Conservation (phyloP, 23 tunicate genomes). For the Ciona savignyi region DNA sequence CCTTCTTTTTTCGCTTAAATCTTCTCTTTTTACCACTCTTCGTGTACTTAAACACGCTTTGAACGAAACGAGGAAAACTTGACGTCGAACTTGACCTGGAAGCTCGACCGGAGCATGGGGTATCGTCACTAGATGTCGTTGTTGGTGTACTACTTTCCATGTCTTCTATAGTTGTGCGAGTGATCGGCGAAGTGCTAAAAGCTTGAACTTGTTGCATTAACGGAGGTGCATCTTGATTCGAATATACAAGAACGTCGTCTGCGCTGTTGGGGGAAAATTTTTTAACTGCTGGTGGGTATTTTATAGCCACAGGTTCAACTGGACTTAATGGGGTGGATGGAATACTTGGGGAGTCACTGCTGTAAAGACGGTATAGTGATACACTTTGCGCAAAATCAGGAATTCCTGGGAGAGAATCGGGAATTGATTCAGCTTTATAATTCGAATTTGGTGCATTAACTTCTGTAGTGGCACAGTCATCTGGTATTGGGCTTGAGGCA, state of each 20-base stretch:
- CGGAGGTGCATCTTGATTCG: not conserved
- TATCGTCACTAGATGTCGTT: slow-evolving; percentile 17
- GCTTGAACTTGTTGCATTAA: too few species aligned
- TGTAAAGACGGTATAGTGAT: slow-evolving; percentile 18
- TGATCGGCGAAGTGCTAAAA: not conserved
- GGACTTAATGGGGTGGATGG: not conserved
- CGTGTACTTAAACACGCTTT: slow-evolving; percentile 76
- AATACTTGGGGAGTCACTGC: not conserved
- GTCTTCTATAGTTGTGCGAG: not conserved
- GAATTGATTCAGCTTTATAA: not conserved
- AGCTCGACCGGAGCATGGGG: too few species aligned
- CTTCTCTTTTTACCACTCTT: too few species aligned
- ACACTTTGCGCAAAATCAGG: slow-evolving; percentile 44
- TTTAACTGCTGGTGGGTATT: slow-evolving; percentile 2
- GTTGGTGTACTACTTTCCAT: slow-evolving; percentile 38
- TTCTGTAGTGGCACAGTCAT: not conserved
- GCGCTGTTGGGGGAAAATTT: slow-evolving; percentile 2
- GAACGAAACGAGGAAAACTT: slow-evolving; percentile 76
- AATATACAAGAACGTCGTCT: not conserved
- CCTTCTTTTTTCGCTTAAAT: too few species aligned
- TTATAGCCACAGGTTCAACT: not conserved
- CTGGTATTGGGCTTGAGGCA: not conserved
- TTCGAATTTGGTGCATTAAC: not conserved
- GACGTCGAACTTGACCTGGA: slow-evolving; percentile 34
- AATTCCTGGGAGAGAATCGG: not conserved